Percentiles rank a stretch among this genome's conserved stretches.
phyloP scores from a whole-genome alignment of 2,113 vertebrate species.

The Mola mola region DNA sequence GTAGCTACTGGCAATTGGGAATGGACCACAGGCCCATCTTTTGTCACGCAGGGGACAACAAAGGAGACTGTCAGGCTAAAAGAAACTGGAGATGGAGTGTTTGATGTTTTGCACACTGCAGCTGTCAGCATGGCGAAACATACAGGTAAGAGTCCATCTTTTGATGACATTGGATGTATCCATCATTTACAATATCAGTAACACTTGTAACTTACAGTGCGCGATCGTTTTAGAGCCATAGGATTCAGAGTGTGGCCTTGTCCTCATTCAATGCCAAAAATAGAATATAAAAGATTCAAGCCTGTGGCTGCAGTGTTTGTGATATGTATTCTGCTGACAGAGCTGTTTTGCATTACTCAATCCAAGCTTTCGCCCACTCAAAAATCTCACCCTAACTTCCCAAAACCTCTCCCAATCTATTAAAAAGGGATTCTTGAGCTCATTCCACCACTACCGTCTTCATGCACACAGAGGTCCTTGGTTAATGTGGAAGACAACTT shows the following conservation, averaged over 20 bases:
- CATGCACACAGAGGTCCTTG: not conserved
- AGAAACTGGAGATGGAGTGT: conserved; percentile 4
- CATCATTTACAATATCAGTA: not conserved
- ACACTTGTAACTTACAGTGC: not conserved
- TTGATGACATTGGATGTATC: not conserved
- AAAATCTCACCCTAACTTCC: no score
- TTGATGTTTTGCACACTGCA: conserved; percentile 31
- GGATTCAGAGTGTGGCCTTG: no score
- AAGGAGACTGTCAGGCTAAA: conserved; percentile 1
- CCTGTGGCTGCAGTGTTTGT: conserved; percentile 35
- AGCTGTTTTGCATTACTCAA: conserved; percentile 46
- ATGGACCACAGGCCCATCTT: conserved; percentile 14
- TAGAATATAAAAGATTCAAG: no score
- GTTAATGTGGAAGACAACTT: conserved; percentile 17
- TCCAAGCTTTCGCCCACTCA: not conserved
- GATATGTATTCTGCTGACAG: conserved; percentile 44
- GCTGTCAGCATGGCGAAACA: conserved; percentile 27
- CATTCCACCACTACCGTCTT: not conserved
- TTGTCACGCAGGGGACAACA: conserved; percentile 9
- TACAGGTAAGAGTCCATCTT: conserved; percentile 47
- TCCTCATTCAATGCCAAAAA: no score
- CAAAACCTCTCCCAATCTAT: no score
- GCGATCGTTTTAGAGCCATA: not conserved
- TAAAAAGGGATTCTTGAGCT: conserved; percentile 19
- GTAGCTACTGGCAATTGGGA: conserved; percentile 4